Percentiles rank a stretch among this genome's conserved stretches.
phyloP scores from a whole-genome alignment of 2,113 vertebrate genomes.

The Amblyornis subalaris region DNA sequence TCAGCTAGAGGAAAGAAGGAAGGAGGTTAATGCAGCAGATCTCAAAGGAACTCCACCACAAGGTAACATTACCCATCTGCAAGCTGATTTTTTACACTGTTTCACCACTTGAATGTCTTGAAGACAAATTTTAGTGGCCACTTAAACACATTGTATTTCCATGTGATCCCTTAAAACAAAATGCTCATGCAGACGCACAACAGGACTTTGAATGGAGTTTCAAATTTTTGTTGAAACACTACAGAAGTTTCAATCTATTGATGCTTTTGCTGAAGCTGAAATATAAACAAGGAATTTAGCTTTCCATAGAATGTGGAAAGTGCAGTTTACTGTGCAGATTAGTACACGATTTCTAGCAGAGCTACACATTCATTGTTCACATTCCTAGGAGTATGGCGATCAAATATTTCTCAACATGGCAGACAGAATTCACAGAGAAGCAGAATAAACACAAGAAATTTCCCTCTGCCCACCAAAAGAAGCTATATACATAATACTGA shows the following conservation, averaged over 20 bases:
- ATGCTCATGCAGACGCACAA: accelerated
- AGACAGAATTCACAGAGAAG: background rate
- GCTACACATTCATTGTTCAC: background rate
- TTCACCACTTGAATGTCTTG: background rate
- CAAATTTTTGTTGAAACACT: background rate
- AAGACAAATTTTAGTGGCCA: background rate
- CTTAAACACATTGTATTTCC: background rate
- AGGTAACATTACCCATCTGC: background rate
- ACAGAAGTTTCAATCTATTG: background rate
- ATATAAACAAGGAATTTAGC: background rate
- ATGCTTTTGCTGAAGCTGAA: background rate
- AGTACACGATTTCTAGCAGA: background rate
- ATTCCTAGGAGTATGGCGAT: background rate
- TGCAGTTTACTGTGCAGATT: background rate
- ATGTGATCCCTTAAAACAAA: background rate
- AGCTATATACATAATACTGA: background rate
- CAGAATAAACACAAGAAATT: background rate
- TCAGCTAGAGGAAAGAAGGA: background rate
- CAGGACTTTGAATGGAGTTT: background rate
- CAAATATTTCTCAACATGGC: background rate
- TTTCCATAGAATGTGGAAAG: background rate
- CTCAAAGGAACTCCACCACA: background rate
- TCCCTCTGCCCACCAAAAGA: background rate
- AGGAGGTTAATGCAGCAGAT: background rate
- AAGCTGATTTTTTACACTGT: background rate